phyloP scores from a whole-genome alignment of 2,888 invertebrate genomes.

The Unio delphinus region DNA sequence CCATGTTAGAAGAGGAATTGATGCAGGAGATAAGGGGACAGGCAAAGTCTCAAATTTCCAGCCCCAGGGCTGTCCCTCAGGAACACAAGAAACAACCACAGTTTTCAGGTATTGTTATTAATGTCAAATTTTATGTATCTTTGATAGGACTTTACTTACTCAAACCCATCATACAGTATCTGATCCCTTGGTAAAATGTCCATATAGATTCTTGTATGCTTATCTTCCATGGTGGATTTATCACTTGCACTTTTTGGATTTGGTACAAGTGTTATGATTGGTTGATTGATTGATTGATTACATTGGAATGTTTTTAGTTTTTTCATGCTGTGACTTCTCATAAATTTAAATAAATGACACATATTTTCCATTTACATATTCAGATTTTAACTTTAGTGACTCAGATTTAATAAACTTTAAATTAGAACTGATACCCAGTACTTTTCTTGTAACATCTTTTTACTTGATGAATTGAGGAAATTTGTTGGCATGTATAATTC shows the following conservation, averaged over 20 bases:
- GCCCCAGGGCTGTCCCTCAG: slow-evolving; percentile 6
- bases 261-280: background rate
- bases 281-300: background rate
- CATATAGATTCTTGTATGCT: background rate
- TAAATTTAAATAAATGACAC: too few relatives aligned
- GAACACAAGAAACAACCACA: slow-evolving; percentile 21
- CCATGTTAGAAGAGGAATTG: slow-evolving; percentile 26
- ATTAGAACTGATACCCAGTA: too few relatives aligned
- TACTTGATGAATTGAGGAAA: too few relatives aligned
- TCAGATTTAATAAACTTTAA: too few relatives aligned
- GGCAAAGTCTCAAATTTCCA: slow-evolving; percentile 7
- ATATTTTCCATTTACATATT: too few relatives aligned
- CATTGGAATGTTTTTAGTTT: too few relatives aligned
- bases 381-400: too few relatives aligned
- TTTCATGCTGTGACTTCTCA: too few relatives aligned
- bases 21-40: slow-evolving; percentile 6
- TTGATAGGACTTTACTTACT: too few relatives aligned
- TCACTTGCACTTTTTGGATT: background rate
- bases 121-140: background rate
- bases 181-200: background rate
- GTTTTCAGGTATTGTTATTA: slow-evolving; percentile 30
- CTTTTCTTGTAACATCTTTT: too few relatives aligned
- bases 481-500: too few relatives aligned
- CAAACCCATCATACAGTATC: background rate
- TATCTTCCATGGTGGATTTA: background rate